Conservation (phyloP, 1,140 invertebrate species). For the Rhyzopertha dominica region DNA sequence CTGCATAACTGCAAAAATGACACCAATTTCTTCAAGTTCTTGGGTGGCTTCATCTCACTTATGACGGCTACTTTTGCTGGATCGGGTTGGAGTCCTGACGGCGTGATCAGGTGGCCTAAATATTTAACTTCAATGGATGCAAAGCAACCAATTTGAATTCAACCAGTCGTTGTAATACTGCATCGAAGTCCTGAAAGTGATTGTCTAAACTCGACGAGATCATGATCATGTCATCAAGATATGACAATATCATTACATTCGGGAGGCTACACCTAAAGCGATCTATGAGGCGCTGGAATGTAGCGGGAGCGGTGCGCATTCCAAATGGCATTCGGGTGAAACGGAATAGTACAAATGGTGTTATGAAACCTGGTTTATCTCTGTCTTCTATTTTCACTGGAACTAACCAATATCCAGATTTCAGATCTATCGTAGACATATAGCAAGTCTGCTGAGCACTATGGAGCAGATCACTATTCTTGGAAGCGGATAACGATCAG, state of each 20-base stretch:
- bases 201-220: conserved; percentile 2
- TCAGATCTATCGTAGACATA: conserved; percentile 34
- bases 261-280: no score
- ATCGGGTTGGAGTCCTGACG: neutral
- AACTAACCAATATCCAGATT: conserved; percentile 42
- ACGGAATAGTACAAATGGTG: conserved; percentile 28
- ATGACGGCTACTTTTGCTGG: neutral
- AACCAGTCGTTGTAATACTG: neutral
- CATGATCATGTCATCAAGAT: no score
- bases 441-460: conserved; percentile 17
- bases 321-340: conserved; percentile 32
- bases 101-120: conserved; percentile 1
- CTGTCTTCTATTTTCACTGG: conserved; percentile 23
- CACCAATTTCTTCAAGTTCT: conserved; percentile 21
- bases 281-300: conserved; percentile 25
- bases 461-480: conserved; percentile 28
- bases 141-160: neutral
- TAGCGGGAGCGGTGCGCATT: conserved; percentile 20
- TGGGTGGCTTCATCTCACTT: neutral
- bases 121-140: neutral
- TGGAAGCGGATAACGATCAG: conserved; percentile 35
- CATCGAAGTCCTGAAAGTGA: neutral
- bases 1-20: conserved; percentile 30
- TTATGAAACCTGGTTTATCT: conserved; percentile 32
- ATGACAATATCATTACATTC: no score